Base-by-base conservation (phyloP, 2,888 invertebrate species). In the Synergus umbraculus region DNA sequence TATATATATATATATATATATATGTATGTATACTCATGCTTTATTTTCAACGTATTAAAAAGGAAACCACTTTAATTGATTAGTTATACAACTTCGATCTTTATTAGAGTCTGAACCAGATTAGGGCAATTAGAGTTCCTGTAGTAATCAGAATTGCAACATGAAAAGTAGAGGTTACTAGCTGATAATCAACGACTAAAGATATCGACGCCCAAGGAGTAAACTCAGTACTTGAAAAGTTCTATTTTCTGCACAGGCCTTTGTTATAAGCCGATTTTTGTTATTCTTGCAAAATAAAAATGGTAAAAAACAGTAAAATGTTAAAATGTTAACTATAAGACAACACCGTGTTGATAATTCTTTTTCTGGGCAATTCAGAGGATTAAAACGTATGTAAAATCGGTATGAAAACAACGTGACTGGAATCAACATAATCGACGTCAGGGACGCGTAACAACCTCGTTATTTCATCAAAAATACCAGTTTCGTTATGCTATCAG, bases 401-500 rank as follows among this genome's bases (percentile, higher is more conserved):
- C 29, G 43, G 22, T 13, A 49, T 69, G 29, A 69, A 69, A 69
- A 69, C 69, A 69, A 49, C 69, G 29, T 69, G 69, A 69, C 69
- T 69, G 15, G 49, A 49, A 69, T 69, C 49, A 67, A 46, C 67
- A 67, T 44, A 66, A 43, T 66, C 12, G 15, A 69, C 49, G 49
- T 69, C 69, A 69, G 22, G 46, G 49, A 49, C 49, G 69, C 69
- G 46, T 69, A 69, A 69, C 69, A 49, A 69, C 69, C 69, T 69
- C 69, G 69, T 69, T 69, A 69, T 69, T 67, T 67, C 66, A 69
- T 69, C 46, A 69, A 69, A 69, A 69, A 69, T 49, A 46, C 69
- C 29, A 69, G 69, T 69, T 69, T 69, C 69, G 69, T 69, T 69
- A 43, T 41, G 46, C 44, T 67, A 67, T 44, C 67, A 67, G 69